Percentiles rank a stretch among this genome's conserved stretches.
Evolutionary conservation across 2,888 invertebrate genomes (phyloP).

Genomic region (Archaeoteleia sp.): DNA sequence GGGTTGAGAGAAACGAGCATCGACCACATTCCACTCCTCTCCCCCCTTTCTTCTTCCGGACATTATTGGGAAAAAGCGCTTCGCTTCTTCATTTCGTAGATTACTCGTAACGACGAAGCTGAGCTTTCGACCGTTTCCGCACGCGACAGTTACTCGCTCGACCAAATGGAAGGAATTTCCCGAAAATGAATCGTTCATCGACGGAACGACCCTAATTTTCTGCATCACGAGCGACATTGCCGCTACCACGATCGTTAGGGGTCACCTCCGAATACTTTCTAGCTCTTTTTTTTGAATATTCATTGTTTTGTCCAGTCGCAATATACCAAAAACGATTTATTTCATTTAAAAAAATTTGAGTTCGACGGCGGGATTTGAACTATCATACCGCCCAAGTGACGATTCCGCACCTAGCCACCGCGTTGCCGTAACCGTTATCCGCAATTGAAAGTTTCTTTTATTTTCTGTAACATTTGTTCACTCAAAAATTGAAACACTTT

Average conservation of each 20-base stretch:
- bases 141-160: constrained; percentile 1
- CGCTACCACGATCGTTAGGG: constrained; percentile 14
- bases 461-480: too few species aligned
- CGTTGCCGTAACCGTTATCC: too few species aligned
- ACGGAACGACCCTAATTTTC: constrained; percentile 24
- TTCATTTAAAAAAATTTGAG: too few species aligned
- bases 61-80: constrained; percentile 15
- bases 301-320: too few species aligned
- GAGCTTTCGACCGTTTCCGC: constrained; percentile 5
- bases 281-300: too few species aligned
- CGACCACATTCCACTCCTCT: constrained; percentile 2
- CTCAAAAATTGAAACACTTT: too few species aligned
- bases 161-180: constrained; percentile 21
- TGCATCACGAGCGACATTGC: constrained; percentile 1
- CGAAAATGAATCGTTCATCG: constrained; percentile 17
- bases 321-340: too few species aligned
- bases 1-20: constrained; percentile 4
- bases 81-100: constrained; percentile 19
- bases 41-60: not conserved
- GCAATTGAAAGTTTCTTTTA: too few species aligned
- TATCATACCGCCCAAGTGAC: too few species aligned
- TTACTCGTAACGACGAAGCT: constrained; percentile 9
- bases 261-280: too few species aligned
- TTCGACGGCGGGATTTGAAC: too few species aligned
- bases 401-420: too few species aligned